Conservation (phyloP, 1,140 invertebrate genomes). For the Aphelenchoides besseyi region DNA sequence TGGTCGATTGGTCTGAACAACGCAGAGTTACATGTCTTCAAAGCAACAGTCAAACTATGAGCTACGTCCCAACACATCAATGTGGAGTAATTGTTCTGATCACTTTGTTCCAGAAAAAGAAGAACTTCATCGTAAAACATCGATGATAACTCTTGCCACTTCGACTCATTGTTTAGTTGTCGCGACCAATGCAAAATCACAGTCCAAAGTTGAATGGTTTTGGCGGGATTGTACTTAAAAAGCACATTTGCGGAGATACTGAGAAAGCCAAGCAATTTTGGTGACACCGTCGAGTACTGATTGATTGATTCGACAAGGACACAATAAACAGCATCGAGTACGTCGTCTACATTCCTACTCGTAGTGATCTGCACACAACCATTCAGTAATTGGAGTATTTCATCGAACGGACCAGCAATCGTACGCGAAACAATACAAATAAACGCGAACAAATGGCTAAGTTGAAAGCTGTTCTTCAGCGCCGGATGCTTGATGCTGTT, state of each 20-base stretch:
- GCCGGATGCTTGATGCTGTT: background rate
- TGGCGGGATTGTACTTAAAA: background rate
- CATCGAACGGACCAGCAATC: constrained; percentile 9
- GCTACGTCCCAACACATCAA: background rate
- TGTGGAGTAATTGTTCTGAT: background rate
- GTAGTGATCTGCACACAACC: background rate
- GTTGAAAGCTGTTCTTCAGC: background rate
- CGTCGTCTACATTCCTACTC: constrained; percentile 7
- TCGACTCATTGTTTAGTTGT: background rate
- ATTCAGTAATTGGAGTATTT: background rate
- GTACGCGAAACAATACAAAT: constrained; percentile 3
- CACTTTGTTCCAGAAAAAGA: background rate
- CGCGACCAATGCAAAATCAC: constrained; percentile 10
- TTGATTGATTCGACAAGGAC: background rate
- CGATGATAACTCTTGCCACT: constrained; percentile 8
- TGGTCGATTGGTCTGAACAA: constrained; percentile 15
- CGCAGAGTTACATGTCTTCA: constrained; percentile 8
- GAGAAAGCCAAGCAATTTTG: background rate
- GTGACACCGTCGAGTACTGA: background rate
- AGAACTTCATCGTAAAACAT: background rate
- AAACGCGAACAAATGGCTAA: constrained; percentile 5
- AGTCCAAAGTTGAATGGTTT: constrained; percentile 20
- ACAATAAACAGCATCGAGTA: constrained; percentile 5
- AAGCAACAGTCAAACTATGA: background rate
- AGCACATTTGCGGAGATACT: background rate